These are phyloP conservation scores for Napeogenes sylphis DNA, from an alignment of 2,888 invertebrate species.

Conservation along the genomic window DNA sequence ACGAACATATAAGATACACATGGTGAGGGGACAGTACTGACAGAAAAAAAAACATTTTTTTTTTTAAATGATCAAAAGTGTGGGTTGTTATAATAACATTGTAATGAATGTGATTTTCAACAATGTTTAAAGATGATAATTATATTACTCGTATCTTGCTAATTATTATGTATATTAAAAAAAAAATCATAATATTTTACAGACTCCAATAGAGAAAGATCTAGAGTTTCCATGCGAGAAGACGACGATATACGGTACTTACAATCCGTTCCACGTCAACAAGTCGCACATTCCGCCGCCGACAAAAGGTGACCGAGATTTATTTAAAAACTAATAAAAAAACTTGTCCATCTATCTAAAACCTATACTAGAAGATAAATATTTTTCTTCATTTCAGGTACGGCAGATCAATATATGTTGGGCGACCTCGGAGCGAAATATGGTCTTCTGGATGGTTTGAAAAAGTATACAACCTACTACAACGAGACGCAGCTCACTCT, in stretches of 20 bases:
- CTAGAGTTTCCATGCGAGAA: conserved; percentile 92
- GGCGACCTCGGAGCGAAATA: conserved; percentile 93
- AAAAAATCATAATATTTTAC: conserved; percentile 22
- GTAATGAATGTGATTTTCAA: no score
- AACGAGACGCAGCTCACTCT: conserved; percentile 90
- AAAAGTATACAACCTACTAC: conserved; percentile 76
- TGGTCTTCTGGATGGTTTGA: conserved; percentile 83
- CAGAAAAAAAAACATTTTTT: neutral
- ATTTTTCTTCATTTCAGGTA: conserved; percentile 68
- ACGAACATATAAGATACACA: conserved; percentile 88
- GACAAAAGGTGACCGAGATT: conserved; percentile 53
- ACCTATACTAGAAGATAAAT: neutral
- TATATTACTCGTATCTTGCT: no score
- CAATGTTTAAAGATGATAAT: no score
- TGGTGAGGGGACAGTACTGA: conserved; percentile 73
- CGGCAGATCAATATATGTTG: conserved; percentile 90
- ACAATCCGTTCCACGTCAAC: conserved; percentile 88
- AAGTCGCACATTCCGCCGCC: conserved; percentile 79
- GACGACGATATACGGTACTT: conserved; percentile 88
- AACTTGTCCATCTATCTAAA: neutral
- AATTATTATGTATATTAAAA: no score
- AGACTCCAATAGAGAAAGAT: conserved; percentile 90
- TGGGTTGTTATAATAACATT: no score
- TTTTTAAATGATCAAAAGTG: no score
- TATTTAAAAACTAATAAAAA: neutral